Percentiles rank a stretch among this genome's conserved stretches.
These are phyloP conservation scores for Muschampia plurimacula DNA, from an alignment of 2,888 invertebrate species.

Conservation along the genomic window DNA sequence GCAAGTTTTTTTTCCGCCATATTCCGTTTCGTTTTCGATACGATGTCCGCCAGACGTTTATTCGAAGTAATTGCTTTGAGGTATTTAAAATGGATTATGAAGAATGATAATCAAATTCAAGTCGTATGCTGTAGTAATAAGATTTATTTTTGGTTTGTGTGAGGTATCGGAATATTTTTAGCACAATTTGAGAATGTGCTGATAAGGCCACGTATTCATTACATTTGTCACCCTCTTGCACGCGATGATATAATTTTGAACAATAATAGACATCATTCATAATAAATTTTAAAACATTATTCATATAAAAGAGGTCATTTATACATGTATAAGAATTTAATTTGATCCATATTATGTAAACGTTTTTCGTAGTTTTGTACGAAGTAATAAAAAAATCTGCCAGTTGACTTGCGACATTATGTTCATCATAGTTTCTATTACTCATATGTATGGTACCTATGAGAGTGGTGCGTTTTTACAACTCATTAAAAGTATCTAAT, in stretches of 20 bases:
- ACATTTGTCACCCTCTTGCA: constrained; percentile 44
- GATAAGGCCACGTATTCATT: constrained; percentile 40
- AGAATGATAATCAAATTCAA: constrained; percentile 30
- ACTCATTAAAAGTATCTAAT: no score
- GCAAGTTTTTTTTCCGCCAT: constrained; percentile 33
- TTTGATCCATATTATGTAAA: no score
- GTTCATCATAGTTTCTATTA: no score
- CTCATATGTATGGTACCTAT: no score
- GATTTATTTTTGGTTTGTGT: constrained; percentile 22
- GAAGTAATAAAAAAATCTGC: no score
- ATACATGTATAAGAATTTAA: no score
- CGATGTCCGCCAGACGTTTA: constrained; percentile 58
- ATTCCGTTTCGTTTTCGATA: constrained; percentile 52
- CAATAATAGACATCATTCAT: neutral
- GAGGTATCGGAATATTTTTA: constrained; percentile 13
- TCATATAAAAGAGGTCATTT: no score
- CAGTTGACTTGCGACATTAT: no score
- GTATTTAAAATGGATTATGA: constrained; percentile 56
- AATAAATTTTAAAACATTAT: neutral
- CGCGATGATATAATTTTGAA: constrained; percentile 31
- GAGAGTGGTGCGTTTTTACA: no score
- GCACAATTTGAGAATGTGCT: constrained; percentile 30
- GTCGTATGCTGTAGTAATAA: constrained; percentile 30
- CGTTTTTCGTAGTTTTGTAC: no score
- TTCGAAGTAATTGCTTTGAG: constrained; percentile 59